Conservation (phyloP, 2,113 vertebrate genomes). For the Aspiorhynchus laticeps region DNA sequence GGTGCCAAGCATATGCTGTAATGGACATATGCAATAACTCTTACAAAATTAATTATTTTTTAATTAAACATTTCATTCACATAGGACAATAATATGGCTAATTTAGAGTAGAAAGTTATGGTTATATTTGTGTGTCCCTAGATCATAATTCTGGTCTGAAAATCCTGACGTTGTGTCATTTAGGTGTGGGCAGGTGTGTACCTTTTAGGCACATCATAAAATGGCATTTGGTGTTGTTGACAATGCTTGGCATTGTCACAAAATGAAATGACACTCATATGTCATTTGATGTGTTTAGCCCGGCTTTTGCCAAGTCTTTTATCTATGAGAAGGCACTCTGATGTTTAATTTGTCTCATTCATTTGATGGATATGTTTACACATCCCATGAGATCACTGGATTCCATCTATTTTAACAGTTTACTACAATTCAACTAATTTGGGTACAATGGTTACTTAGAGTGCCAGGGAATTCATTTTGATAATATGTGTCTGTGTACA, state of each 20-base stretch:
- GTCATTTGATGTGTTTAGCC: background rate
- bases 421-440: constrained; percentile 2
- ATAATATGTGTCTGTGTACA: background rate
- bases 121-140: background rate
- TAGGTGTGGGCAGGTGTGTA: constrained; percentile 1
- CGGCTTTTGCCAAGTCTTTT: background rate
- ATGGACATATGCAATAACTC: background rate
- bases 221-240: background rate
- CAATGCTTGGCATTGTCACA: background rate
- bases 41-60: background rate
- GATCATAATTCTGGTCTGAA: constrained; percentile 1
- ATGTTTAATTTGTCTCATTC: background rate
- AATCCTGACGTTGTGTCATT: background rate
- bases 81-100: background rate
- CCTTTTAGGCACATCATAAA: constrained; percentile 16
- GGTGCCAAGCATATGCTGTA: background rate
- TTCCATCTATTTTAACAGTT: background rate
- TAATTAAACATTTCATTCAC: background rate
- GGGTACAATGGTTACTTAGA: background rate
- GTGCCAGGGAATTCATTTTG: background rate
- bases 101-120: background rate
- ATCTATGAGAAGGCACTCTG: background rate
- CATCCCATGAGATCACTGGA: background rate
- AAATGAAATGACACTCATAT: constrained; percentile 8
- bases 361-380: constrained; percentile 11